Evolutionary conservation across 1,140 invertebrate genomes (phyloP), one percentile per base, ranked within the genome.

Genomic region (Cherax quadricarinatus): DNA sequence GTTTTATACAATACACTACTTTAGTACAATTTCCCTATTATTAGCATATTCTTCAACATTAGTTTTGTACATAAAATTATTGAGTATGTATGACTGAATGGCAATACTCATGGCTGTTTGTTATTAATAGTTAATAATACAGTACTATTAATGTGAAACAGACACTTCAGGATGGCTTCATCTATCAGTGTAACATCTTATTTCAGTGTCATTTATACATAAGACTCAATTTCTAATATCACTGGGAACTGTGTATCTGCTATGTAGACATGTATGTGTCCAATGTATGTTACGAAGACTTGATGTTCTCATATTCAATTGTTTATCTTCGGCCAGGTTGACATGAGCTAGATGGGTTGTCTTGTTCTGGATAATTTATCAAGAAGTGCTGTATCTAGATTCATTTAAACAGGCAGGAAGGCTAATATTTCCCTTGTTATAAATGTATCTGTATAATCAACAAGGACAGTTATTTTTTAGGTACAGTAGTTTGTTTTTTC

Each of bases 171-270:
- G n/a, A 57, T 89, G 88, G 73, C 62, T 86, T 82, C 30, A 87
- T 30, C 78, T 80, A 78, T 84, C 78, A 80, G 24, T 89, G 88
- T 89, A 84, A 81, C 81, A 84, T 89, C 80, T 75, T 89, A 83
- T 84, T 83, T 89, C 49, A 73, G 81, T 89, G 88, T 89, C 81
- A 89, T 84, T 89, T 89, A 82, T 84, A 83, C 80, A 70, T 84
- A 82, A 89, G 88, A 57, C 80, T 89, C 88, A 81, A 81, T 24
- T 83, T 83, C 75, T 82, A 89, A 62, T 75, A 89, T 89, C 88
- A 89, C 80, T 89, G 88, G 88, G 66, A 89, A 89, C 80, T 89
- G 88, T 89, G 88, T 88, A 81, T 89, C 88, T 75, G 88, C 80
- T 81, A 82, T 89, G 88, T 89, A 89, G 88, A 83, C 66, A 70